Conservation (phyloP, 2,113 vertebrate species). For the Diadophis punctatus region DNA sequence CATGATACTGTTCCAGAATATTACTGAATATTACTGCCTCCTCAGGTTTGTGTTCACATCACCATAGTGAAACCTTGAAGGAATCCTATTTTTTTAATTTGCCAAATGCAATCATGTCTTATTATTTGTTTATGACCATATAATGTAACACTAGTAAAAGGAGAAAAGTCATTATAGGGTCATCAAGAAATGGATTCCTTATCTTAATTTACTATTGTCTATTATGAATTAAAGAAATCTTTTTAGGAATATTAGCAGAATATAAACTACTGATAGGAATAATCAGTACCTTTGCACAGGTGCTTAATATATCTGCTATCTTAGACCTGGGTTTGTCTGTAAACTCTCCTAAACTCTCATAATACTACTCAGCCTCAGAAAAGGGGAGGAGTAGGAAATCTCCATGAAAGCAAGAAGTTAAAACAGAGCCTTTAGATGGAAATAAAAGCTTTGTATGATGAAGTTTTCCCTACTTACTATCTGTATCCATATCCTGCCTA, state of each 20-base stretch:
- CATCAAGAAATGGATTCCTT: background rate
- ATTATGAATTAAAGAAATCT: background rate
- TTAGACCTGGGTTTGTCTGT: accelerated
- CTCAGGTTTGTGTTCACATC: background rate
- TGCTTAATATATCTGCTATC: background rate
- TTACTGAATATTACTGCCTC: background rate
- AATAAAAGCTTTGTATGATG: constrained; percentile 18
- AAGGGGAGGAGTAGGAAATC: background rate
- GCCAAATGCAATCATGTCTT: background rate
- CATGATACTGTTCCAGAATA: background rate
- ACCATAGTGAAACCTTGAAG: background rate
- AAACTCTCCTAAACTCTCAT: background rate
- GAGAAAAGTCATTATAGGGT: background rate
- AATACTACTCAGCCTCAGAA: accelerated
- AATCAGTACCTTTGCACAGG: background rate
- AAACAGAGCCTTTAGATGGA: constrained; percentile 26
- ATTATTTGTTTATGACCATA: background rate
- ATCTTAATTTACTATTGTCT: background rate
- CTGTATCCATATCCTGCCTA: constrained; percentile 33
- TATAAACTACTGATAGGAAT: background rate
- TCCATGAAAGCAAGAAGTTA: constrained; percentile 1
- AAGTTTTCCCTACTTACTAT: background rate
- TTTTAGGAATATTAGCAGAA: background rate
- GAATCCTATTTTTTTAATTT: background rate
- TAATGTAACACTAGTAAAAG: background rate